Conservation (phyloP, 2,113 vertebrate species). For the Ceyx margarethae region DNA sequence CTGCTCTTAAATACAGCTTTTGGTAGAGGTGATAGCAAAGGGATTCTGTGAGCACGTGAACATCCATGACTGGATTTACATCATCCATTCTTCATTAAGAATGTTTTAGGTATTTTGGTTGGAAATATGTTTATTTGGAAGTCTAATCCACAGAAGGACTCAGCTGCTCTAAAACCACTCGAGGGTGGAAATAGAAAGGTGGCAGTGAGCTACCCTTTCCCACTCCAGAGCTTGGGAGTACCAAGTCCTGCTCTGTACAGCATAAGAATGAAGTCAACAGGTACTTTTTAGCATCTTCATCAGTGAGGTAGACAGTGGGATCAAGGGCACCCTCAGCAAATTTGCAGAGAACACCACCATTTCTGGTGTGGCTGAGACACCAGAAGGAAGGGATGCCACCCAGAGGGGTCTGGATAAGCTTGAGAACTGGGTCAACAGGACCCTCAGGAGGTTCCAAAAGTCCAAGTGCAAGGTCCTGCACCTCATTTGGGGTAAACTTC, state of each 20-base stretch:
- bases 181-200: background rate
- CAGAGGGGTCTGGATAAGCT: background rate
- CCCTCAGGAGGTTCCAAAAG: background rate
- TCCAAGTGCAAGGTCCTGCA: background rate
- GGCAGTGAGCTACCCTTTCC: background rate
- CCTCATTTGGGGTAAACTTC: background rate
- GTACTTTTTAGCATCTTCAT: background rate
- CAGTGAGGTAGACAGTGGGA: background rate
- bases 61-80: background rate
- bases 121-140: background rate
- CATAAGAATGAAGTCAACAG: background rate
- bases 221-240: fast-evolving
- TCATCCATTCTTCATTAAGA: background rate
- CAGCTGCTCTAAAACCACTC: background rate
- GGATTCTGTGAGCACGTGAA: background rate
- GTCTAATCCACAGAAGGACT: background rate
- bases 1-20: background rate
- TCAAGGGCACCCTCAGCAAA: background rate
- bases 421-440: background rate
- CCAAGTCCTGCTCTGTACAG: background rate
- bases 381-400: background rate
- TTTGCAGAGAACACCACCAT: background rate
- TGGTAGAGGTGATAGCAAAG: background rate
- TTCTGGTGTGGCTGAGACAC: background rate
- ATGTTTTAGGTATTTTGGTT: background rate